Evolutionary conservation across 23 tunicate species (phyloP), one percentile per base, ranked within the genome.

Genomic region (Ascidia mentula): DNA sequence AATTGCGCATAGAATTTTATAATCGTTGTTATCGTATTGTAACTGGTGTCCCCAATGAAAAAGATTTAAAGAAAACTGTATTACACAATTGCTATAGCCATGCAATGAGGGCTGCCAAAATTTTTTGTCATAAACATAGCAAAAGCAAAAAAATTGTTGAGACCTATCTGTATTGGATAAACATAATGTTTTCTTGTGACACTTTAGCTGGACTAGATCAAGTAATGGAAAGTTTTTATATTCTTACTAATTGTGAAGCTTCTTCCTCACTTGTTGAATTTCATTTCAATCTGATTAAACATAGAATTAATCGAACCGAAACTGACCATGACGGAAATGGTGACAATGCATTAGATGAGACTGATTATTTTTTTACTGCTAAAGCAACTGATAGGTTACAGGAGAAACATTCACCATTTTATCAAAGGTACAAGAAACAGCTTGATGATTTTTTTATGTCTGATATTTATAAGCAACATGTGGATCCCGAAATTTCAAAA

Each of bases 31-130:
- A 40, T 40, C 60, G 76, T 32, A 39, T 76, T 7, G 76, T 76
- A 37, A 65, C 60, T 7, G 88, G 81, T 15, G 40, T 34, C 3
- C 75, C 81, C 15, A 0, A 15, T 36, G 46, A 24, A 0, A 33
- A 76, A n/a, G 88, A 84, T 65, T 59, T 61, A 38, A 59, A 38
- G 4, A 36, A 34, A 59, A 84, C 88, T 0, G n/a, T 76, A 18
- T 81, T 84, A 6, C 81, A 76, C 65, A 84, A 84, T 31, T 84
- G 88, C 34, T 84, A 84, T 40, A 61, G 36, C 17, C 37, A 46
- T 4, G 65, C 65, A 3, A 53, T 53, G 65, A 53, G 24, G 24
- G 65, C 65, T 5, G 65, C 65, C 7, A 53, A 53, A 9, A 5
- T 6, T 9, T 53, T 53, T 3, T 53, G 65, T 9, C 12, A 9